A percentile compares a stretch with the other conserved stretches of the same genome.
phyloP scores from a whole-genome alignment of 2,888 invertebrate species.

The Litoditis marina region DNA sequence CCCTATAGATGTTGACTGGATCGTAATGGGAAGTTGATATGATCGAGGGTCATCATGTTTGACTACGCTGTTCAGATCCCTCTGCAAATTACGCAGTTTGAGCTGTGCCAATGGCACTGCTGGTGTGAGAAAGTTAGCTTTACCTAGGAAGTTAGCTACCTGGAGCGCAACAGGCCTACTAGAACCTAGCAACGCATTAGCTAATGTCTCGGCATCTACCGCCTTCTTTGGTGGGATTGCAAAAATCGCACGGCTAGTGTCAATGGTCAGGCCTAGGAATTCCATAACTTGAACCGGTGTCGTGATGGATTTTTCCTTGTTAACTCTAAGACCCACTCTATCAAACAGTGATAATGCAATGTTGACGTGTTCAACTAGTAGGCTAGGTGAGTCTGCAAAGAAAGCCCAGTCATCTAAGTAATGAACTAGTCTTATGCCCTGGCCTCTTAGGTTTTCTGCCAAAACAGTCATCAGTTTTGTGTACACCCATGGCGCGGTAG shows the following conservation, averaged over 20 bases:
- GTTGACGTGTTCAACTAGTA: background rate
- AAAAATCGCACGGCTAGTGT: conserved; percentile 7
- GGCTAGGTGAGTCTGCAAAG: background rate
- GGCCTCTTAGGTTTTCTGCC: background rate
- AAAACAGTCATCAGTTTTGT: background rate
- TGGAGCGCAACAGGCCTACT: background rate
- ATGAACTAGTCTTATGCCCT: background rate
- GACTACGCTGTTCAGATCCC: background rate
- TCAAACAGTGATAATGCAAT: background rate
- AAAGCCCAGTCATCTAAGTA: conserved; percentile 2
- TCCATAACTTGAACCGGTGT: conserved; percentile 1
- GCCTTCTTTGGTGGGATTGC: too few species aligned
- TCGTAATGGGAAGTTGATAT: too few species aligned
- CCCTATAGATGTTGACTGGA: background rate
- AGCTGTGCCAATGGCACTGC: conserved; percentile 2
- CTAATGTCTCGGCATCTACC: too few species aligned
- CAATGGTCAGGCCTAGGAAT: conserved; percentile 12
- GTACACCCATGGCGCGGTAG: conserved; percentile 6
- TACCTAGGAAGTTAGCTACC: conserved; percentile 4
- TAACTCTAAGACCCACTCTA: background rate
- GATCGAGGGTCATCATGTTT: too few species aligned
- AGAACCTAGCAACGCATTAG: too few species aligned
- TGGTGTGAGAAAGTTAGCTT: background rate
- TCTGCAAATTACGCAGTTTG: conserved; percentile 2
- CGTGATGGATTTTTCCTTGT: background rate